Percentiles rank a stretch among this genome's conserved stretches.
These are phyloP conservation scores for Drosophila melanogaster DNA, from an alignment of 1,140 invertebrate species.

Conservation along the genomic window DNA sequence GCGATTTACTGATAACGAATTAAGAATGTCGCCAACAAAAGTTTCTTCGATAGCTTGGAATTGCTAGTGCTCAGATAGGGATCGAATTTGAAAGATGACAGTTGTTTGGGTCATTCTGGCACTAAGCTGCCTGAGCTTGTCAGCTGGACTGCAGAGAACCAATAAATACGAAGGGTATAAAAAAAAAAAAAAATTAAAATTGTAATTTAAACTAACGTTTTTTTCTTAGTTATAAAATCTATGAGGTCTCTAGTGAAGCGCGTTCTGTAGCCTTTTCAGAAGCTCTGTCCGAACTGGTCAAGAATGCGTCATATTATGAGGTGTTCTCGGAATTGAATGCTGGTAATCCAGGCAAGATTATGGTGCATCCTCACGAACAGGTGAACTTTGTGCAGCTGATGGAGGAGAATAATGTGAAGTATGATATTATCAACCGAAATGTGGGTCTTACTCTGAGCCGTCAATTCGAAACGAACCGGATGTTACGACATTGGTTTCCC, in stretches of 20 bases:
- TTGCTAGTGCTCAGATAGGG: conserved; percentile 19
- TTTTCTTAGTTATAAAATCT: conserved; percentile 55
- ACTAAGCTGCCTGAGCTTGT: conserved; percentile 20
- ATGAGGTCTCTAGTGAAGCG: conserved; percentile 31
- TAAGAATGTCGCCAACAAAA: conserved; percentile 2
- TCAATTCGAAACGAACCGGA: conserved; percentile 42
- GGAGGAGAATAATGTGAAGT: conserved; percentile 16
- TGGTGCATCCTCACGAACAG: conserved; percentile 64
- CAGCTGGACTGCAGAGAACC: neutral
- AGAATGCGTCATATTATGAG: conserved; percentile 59
- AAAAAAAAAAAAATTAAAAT: neutral
- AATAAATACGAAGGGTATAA: conserved; percentile 58
- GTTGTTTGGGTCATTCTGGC: conserved; percentile 29
- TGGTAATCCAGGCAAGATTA: conserved; percentile 16
- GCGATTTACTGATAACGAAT: conserved; percentile 23
- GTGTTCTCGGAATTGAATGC: conserved; percentile 18
- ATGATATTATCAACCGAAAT: conserved; percentile 51
- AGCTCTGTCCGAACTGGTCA: conserved; percentile 22
- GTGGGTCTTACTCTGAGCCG: conserved; percentile 48
- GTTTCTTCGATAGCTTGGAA: neutral
- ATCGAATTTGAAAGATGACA: conserved; percentile 48
- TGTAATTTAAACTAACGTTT: neutral
- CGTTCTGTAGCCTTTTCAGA: conserved; percentile 12
- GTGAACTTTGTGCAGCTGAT: conserved; percentile 41
- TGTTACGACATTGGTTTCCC: conserved; percentile 42